Evolutionary conservation across 2,113 vertebrate genomes (phyloP).

Genomic region (Toxotes chatareus): DNA sequence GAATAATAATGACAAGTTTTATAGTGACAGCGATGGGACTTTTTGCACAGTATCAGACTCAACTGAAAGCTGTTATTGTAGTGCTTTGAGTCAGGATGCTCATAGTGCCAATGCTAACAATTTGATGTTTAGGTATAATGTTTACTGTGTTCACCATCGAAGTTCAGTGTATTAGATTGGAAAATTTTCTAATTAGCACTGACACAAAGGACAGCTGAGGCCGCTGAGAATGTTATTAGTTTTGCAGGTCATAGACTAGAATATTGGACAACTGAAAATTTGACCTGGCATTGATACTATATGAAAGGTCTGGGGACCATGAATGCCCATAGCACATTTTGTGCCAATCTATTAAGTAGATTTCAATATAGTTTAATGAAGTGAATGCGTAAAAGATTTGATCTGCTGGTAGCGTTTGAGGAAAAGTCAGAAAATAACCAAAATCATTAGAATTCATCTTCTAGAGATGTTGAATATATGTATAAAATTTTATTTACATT

Average conservation of each 20-base stretch:
- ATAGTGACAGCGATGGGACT: background rate
- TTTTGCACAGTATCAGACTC: background rate
- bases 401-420: background rate
- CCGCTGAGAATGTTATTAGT: background rate
- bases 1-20: slow-evolving; percentile 43
- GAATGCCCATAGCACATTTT: background rate
- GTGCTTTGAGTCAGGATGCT: background rate
- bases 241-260: background rate
- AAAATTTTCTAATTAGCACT: too few relatives aligned
- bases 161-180: background rate
- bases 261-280: background rate
- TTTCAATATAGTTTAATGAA: background rate
- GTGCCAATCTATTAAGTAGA: background rate
- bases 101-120: background rate
- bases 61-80: background rate
- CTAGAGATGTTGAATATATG: background rate
- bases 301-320: background rate
- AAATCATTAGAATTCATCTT: background rate
- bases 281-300: background rate
- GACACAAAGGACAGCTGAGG: too few relatives aligned
- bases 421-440: background rate
- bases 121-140: slow-evolving; percentile 1
- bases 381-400: too few relatives aligned
- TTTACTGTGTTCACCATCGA: background rate
- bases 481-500: background rate